Evolutionary conservation across 1,140 invertebrate species (phyloP).

Genomic region (Bombus consobrinus): DNA sequence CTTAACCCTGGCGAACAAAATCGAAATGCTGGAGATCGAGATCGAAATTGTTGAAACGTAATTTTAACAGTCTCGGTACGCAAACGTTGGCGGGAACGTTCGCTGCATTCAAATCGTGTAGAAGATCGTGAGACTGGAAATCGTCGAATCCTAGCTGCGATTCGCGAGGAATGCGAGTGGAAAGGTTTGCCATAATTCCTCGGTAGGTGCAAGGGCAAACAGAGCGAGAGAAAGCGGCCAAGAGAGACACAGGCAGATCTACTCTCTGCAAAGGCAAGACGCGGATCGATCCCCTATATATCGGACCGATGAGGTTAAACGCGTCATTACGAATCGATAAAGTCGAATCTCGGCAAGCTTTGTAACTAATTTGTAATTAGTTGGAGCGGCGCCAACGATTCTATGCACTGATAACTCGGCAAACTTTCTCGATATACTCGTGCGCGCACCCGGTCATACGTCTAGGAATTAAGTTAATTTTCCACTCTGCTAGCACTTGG

Average conservation of each 20-base stretch:
- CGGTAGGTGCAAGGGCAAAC: not conserved
- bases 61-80: conserved; percentile 42
- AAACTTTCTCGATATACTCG: not conserved
- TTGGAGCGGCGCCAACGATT: conserved; percentile 10
- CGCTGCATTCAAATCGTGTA: conserved; percentile 61
- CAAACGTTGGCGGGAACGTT: conserved; percentile 32
- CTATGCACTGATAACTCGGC: conserved; percentile 7
- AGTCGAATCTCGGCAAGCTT: not conserved
- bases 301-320: not conserved
- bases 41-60: conserved; percentile 39
- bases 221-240: not conserved
- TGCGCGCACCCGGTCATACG: not conserved
- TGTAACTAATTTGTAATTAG: conserved; percentile 3
- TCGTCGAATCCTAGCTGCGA: conserved; percentile 58
- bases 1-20: conserved; percentile 10
- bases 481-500: not conserved
- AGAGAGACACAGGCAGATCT: not conserved
- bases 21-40: not conserved
- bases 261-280: not conserved
- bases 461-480: not conserved
- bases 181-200: conserved; percentile 21
- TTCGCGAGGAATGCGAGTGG: conserved; percentile 62
- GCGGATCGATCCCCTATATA: not conserved
- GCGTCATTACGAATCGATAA: conserved; percentile 15
- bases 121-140: conserved; percentile 61